Evolutionary conservation across 2,113 vertebrate genomes (phyloP).

Genomic region (Petaurus breviceps): DNA sequence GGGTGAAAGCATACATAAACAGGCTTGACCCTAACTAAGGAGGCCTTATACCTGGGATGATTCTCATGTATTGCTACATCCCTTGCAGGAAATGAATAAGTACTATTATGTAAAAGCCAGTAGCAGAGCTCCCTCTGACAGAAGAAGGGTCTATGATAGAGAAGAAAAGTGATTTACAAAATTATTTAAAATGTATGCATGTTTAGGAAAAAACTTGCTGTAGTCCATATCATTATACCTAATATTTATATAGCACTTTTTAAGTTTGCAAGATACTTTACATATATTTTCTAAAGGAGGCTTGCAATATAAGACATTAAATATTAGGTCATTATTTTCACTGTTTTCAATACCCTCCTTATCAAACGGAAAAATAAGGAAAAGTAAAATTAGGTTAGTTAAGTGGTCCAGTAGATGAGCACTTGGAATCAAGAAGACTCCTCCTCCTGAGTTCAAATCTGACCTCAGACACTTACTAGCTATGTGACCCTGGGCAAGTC

Average conservation of each 20-base stretch:
- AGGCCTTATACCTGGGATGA: not conserved
- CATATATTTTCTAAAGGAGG: not conserved
- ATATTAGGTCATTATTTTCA: not conserved
- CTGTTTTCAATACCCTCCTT: not conserved
- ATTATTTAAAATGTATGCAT: not conserved
- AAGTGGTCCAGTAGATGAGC: not conserved
- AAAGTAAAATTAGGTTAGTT: conserved; percentile 24
- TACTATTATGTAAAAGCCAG: not conserved
- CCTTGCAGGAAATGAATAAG: not conserved
- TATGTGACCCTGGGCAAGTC: not conserved
- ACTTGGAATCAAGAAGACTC: not conserved
- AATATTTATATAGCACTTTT: not conserved
- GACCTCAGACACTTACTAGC: not conserved
- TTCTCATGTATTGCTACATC: not conserved
- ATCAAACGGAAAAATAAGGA: conserved; percentile 30
- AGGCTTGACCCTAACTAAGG: not conserved
- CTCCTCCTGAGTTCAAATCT: too few relatives aligned
- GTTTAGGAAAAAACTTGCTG: not conserved
- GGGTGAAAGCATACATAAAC: not conserved
- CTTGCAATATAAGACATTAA: not conserved
- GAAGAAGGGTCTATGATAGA: not conserved
- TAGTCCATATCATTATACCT: not conserved
- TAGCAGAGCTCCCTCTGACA: not conserved
- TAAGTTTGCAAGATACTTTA: not conserved
- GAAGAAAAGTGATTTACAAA: not conserved